Evolutionary conservation across 2,113 vertebrate genomes (phyloP).

Genomic region (Uria lomvia): DNA sequence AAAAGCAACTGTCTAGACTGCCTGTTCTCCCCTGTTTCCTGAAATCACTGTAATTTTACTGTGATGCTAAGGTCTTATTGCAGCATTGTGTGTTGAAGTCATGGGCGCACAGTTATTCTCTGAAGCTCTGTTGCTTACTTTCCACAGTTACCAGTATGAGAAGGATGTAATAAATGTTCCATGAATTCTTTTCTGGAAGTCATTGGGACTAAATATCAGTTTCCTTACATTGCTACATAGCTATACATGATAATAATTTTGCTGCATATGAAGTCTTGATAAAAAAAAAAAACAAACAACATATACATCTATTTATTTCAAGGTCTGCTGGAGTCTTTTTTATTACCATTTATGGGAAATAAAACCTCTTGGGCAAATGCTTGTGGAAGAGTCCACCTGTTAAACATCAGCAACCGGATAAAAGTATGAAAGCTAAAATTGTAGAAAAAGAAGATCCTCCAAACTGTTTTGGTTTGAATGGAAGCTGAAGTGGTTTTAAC

Average conservation of each 20-base stretch:
- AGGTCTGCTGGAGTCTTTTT: neutral
- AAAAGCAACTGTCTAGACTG: neutral
- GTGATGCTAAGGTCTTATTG: neutral
- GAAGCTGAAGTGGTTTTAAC: neutral
- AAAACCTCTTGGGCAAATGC: neutral
- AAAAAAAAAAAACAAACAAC: neutral
- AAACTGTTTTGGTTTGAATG: neutral
- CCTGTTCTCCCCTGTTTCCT: neutral
- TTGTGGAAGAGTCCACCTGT: neutral
- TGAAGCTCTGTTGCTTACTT: neutral
- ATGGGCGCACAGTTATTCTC: accelerated
- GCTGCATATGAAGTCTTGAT: neutral
- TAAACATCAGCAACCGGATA: neutral
- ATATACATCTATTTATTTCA: neutral
- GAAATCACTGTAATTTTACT: neutral
- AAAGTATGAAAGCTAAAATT: neutral
- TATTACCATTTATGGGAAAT: neutral
- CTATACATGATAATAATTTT: neutral
- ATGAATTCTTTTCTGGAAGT: neutral
- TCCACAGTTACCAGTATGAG: neutral
- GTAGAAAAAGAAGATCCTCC: neutral
- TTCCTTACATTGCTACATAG: neutral
- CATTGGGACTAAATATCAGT: neutral
- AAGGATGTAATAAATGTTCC: neutral
- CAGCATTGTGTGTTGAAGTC: neutral